Evolutionary conservation across 2,113 vertebrate species (phyloP).

Genomic region (Toxotes jaculatrix): DNA sequence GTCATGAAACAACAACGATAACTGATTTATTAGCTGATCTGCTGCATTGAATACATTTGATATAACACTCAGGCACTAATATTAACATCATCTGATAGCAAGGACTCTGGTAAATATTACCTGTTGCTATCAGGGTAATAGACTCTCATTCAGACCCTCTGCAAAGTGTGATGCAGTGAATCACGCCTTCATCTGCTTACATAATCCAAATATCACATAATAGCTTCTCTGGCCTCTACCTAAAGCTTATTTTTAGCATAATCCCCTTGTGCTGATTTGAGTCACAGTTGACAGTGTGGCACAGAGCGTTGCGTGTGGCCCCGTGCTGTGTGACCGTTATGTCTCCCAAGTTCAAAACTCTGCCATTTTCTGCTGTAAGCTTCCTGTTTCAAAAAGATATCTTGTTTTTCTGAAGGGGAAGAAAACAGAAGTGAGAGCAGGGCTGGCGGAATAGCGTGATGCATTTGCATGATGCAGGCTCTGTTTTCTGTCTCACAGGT

Average conservation of each 20-base stretch:
- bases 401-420: fast-evolving
- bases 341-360: background rate
- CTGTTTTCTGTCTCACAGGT: conserved; percentile 82
- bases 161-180: conserved; percentile 22
- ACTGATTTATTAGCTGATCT: background rate
- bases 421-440: conserved; percentile 74
- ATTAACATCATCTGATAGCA: background rate
- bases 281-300: conserved; percentile 6
- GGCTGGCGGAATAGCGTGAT: background rate
- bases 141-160: conserved; percentile 29
- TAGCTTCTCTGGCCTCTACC: conserved; percentile 24
- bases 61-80: background rate
- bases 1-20: background rate
- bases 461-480: conserved; percentile 25
- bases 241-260: conserved; percentile 60
- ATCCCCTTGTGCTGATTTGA: conserved; percentile 52
- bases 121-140: conserved; percentile 24
- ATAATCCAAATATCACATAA: conserved; percentile 54
- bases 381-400: conserved; percentile 59
- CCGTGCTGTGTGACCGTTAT: background rate
- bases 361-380: background rate
- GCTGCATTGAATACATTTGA: background rate
- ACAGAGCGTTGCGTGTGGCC: background rate
- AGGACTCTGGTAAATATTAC: background rate
- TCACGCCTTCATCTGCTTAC: conserved; percentile 41